Percentiles rank a stretch among this genome's conserved stretches.
Evolutionary conservation across 2,113 vertebrate species (phyloP).

Genomic region (Elanoides forficatus): DNA sequence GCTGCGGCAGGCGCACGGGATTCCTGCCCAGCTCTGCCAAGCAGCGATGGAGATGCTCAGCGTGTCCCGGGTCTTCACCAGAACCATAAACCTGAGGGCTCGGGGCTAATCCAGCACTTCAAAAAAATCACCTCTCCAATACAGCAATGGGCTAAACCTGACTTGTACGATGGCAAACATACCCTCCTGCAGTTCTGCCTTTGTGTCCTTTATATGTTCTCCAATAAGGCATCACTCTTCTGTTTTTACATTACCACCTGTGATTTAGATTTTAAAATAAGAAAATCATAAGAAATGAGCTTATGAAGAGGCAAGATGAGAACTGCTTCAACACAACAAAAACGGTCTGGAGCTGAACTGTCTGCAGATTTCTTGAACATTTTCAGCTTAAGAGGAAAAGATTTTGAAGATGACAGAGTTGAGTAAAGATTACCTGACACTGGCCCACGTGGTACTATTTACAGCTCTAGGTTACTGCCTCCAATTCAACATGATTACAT

Average conservation of each 20-base stretch:
- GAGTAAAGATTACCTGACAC: neutral
- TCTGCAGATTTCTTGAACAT: neutral
- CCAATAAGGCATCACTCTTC: neutral
- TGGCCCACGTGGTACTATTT: neutral
- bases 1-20: neutral
- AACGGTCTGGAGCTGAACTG: neutral
- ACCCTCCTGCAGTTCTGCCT: neutral
- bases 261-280: neutral
- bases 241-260: neutral
- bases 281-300: neutral
- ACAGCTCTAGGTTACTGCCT: neutral
- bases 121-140: neutral
- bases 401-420: neutral
- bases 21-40: neutral
- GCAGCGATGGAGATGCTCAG: accelerated
- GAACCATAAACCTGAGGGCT: neutral
- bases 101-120: neutral
- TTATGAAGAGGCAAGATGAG: neutral
- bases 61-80: neutral
- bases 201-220: neutral
- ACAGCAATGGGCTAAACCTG: neutral
- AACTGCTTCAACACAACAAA: neutral
- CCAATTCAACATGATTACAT: neutral
- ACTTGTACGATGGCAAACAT: neutral
- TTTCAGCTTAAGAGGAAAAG: neutral